Base-by-base conservation (phyloP, 2,113 vertebrate species). In the Platysteira castanea region DNA sequence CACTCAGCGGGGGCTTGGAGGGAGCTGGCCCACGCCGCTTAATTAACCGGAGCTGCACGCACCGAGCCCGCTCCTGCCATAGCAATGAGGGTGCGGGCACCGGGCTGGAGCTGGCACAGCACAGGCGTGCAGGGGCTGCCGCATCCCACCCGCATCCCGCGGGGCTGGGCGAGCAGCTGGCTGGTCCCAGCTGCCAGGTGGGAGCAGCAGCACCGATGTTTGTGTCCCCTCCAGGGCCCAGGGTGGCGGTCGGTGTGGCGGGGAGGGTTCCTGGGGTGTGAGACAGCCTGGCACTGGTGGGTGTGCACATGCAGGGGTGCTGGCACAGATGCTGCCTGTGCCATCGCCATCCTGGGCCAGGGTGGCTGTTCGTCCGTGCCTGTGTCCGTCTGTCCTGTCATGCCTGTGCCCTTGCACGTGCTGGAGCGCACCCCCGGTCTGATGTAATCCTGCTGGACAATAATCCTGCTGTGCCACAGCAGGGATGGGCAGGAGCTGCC, bases 61-160 rank as follows among this genome's bases (percentile, higher is more conserved):
- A 41, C 80, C 3, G 15, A 95, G 87, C 60, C 89, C 30, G 3
- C 53, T 70, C 81, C 91, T 80, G 87, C 63, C 94, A 94, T 83
- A 73, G 92, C 95, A 91, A 95, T 91, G 92, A 95, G 90, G 75
- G 70, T 10, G 12, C 12, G 1, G 2, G 37, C 69, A 54, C 21
- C 1, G 2, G 67, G 46, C 5, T 35, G 35, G 3, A 3, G 10
- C 57, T 11, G 6, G 41, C 2, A 0, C 2, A 1, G 80, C 41
- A 16, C 52, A 3, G 6, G 4, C 4, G 0, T 2, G 54, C 60
- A 1, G 42, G 39, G 63, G 24, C 31, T 4, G 1, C 1, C 3
- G 0, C 54, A 20, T 42, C 87, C 84, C 79, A 39, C 56, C 24
- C 0, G 2, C 47, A 6, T 6, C 56, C 47, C 6, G 0, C 0